These are phyloP conservation scores for Sebastes trivittatus DNA, from an alignment of 2,797 vertebrate genomes.

Conservation along the genomic window DNA sequence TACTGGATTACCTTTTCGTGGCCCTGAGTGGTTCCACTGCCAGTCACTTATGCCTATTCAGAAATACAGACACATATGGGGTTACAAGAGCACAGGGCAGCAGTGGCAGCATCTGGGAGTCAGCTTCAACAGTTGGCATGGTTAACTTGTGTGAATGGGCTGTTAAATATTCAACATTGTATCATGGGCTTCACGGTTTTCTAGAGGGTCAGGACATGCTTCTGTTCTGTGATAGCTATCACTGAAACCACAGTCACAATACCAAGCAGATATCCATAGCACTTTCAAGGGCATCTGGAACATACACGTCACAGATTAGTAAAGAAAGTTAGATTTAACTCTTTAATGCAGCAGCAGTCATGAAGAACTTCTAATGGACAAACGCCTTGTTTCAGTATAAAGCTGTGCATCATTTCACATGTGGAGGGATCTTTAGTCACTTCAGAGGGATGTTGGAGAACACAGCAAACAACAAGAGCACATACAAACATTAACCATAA, in stretches of 20 bases:
- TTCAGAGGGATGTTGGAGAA: neutral
- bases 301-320: neutral
- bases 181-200: neutral
- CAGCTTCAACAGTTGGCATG: constrained; percentile 31
- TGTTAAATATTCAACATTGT: neutral
- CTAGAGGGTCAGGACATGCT: neutral
- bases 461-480: neutral
- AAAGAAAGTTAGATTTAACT: neutral
- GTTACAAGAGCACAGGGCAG: constrained; percentile 67
- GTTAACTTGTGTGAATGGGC: neutral
- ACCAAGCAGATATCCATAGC: neutral
- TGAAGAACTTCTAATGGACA: neutral
- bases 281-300: neutral
- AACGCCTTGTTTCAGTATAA: neutral
- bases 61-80: constrained; percentile 80
- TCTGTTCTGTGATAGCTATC: neutral
- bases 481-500: neutral
- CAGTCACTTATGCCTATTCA: constrained; percentile 83
- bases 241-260: neutral
- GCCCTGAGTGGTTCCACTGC: constrained; percentile 82
- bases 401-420: neutral
- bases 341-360: neutral
- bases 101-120: constrained; percentile 33
- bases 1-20: constrained; percentile 82
- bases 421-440: neutral